Conservation (phyloP, 2,113 vertebrate species). For the Chaenogobius annularis region DNA sequence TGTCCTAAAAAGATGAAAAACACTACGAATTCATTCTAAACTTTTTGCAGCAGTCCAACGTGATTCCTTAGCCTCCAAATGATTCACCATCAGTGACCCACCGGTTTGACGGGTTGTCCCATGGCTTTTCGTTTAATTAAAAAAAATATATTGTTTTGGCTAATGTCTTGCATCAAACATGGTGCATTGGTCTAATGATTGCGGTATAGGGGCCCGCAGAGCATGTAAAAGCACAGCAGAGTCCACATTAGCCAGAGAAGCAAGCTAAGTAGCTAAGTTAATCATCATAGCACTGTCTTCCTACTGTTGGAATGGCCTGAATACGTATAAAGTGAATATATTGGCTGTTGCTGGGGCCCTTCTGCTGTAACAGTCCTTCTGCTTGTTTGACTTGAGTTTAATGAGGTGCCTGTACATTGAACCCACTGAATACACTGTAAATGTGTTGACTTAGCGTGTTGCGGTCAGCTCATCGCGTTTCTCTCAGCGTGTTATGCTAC, state of each 20-base stretch:
- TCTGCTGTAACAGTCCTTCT: neutral
- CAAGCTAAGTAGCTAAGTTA: neutral
- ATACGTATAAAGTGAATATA: neutral
- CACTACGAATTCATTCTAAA: no score
- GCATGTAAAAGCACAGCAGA: no score
- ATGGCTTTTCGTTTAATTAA: no score
- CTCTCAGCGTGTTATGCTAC: neutral
- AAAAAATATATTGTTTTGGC: no score
- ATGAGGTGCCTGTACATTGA: constrained; percentile 7
- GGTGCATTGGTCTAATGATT: no score
- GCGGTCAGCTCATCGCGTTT: neutral
- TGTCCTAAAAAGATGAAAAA: no score
- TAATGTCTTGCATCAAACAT: no score
- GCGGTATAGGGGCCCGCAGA: no score
- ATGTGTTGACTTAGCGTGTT: neutral
- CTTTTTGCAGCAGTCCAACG: no score
- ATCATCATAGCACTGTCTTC: neutral
- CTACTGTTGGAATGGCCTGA: neutral
- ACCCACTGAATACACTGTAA: constrained; percentile 6
- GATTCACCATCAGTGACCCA: no score
- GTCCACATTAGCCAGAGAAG: neutral
- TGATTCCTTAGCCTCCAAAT: no score
- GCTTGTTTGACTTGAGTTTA: constrained; percentile 4
- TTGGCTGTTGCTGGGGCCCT: neutral
- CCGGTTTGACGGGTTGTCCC: no score